Evolutionary conservation across 1,140 invertebrate genomes (phyloP), one percentile per base, ranked within the genome.

Genomic region (Drosophila hydei): DNA sequence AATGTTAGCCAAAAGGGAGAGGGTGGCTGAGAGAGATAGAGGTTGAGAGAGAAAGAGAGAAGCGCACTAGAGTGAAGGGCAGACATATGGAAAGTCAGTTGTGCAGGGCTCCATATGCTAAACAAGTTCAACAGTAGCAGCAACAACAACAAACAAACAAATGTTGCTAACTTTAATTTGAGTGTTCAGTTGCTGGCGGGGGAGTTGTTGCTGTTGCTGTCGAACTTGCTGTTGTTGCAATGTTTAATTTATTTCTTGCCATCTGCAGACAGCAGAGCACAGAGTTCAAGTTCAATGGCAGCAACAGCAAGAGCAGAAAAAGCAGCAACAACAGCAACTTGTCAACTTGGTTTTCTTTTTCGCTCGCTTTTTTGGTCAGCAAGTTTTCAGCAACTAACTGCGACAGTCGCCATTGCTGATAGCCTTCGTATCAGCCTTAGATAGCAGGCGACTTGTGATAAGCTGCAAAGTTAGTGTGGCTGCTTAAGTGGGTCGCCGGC

Each of bases 261-360:
- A 65, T 81, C 81, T 75, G 56, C 83, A 87, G 81, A 73, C 65
- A 61, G 11, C 54, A 61, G 23, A 64, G 52, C 63, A 56, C 83
- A 71, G 75, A 80, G 77, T 80, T 87, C 80, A 85, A 85, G 81
- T 87, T 87, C 80, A 85, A 85, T 70, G 77, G 65, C 77, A 65
- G 65, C 68, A 48, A 19, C 62, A 38, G 23, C 8, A 4, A 55
- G 4, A 67, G 21, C 62, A 38, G 23, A 4, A 4, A 55, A 9
- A 67, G 18, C 48, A 56, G 16, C 23, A 18, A 12, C 47, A 51
- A 40, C 18, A 27, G 19, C 33, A 60, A 50, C 38, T 21, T n/a
- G 18, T 19, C n/a, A 51, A 61, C 45, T 50, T 64, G 7, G 14
- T 36, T 51, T 25, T 9, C 7, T 23, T 25, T 3, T 45, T 25